A percentile compares a stretch with the other conserved stretches of the same genome.
These are phyloP conservation scores for Thyatira batis DNA, from an alignment of 2,888 invertebrate genomes.

Conservation along the genomic window DNA sequence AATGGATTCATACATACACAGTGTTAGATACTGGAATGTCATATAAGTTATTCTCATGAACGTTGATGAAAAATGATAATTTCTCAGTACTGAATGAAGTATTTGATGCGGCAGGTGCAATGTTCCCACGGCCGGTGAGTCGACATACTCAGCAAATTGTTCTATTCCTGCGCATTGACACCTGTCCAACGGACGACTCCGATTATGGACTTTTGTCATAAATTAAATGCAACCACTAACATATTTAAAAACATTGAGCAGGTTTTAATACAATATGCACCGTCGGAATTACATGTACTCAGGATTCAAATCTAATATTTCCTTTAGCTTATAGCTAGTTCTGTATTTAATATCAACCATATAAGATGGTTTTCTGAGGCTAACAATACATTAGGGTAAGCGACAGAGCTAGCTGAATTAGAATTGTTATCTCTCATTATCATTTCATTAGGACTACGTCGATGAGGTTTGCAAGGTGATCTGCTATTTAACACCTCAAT, in stretches of 20 bases:
- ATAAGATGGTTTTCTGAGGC: no score
- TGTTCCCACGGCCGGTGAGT: conserved; percentile 59
- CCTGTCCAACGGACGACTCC: conserved; percentile 45
- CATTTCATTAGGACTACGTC: neutral
- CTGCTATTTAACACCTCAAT: neutral
- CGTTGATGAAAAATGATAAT: conserved; percentile 32
- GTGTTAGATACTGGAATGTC: neutral
- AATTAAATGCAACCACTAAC: neutral
- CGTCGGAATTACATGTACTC: no score
- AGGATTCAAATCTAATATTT: no score
- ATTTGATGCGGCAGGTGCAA: conserved; percentile 60
- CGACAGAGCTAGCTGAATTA: neutral
- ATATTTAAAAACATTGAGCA: neutral
- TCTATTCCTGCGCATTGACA: conserved; percentile 61
- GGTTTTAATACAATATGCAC: no score
- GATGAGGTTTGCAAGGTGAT: neutral
- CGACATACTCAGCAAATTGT: conserved; percentile 58
- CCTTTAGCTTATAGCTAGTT: no score
- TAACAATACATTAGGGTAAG: neutral
- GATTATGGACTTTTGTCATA: neutral
- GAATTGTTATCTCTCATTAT: neutral
- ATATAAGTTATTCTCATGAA: conserved; percentile 20
- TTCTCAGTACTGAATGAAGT: conserved; percentile 36
- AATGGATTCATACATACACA: no score
- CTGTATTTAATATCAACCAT: no score